Percentiles rank a stretch among this genome's conserved stretches.
Evolutionary conservation across 2,797 vertebrate genomes (phyloP).

Genomic region (Catostomus latipinnis): DNA sequence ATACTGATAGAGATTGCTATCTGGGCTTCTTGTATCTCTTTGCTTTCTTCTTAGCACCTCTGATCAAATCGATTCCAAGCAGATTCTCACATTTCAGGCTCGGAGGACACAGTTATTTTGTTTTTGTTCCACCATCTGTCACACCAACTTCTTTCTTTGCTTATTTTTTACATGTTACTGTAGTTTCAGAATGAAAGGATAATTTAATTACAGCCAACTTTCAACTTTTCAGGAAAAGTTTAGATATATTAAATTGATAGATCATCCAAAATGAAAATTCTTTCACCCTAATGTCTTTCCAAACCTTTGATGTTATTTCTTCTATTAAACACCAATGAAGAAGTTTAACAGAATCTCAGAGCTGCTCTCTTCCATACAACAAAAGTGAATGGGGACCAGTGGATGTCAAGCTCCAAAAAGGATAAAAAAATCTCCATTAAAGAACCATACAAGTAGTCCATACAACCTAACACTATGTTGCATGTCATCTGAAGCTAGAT

Average conservation of each 20-base stretch:
- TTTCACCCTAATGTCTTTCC: too few relatives aligned
- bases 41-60: slow-evolving; percentile 57
- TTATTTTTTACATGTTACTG: slow-evolving; percentile 33
- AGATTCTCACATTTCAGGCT: slow-evolving; percentile 45
- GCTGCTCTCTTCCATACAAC: too few relatives aligned
- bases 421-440: too few relatives aligned
- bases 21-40: slow-evolving; percentile 52
- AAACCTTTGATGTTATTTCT: too few relatives aligned
- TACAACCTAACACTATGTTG: too few relatives aligned
- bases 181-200: slow-evolving; percentile 17
- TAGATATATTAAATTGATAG: too few relatives aligned
- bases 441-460: too few relatives aligned
- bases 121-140: slow-evolving; percentile 27
- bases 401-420: neutral
- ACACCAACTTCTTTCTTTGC: slow-evolving; percentile 1
- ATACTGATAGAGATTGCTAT: slow-evolving; percentile 65
- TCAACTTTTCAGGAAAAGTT: neutral
- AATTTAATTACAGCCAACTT: slow-evolving; percentile 44
- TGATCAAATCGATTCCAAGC: slow-evolving; percentile 53
- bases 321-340: too few relatives aligned
- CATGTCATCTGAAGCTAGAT: too few relatives aligned
- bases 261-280: too few relatives aligned
- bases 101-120: slow-evolving; percentile 43
- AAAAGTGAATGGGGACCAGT: neutral
- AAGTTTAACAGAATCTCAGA: too few relatives aligned